These are phyloP conservation scores for Orgyia antiqua DNA, from an alignment of 2,888 invertebrate genomes.

Conservation along the genomic window DNA sequence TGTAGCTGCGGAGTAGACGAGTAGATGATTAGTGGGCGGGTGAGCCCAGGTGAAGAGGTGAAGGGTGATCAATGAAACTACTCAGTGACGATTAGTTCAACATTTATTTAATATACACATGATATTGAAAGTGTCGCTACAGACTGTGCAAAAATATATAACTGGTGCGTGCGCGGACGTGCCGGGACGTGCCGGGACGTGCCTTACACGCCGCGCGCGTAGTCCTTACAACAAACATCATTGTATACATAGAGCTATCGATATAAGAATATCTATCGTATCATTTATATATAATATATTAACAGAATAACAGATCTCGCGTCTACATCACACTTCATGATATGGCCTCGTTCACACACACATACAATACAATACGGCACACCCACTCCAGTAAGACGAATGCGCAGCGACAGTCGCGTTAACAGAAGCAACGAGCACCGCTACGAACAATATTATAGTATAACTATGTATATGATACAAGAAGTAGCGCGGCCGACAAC, in stretches of 20 bases:
- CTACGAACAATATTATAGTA: conserved; percentile 6
- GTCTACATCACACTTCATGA: conserved; percentile 50
- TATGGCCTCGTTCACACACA: conserved; percentile 52
- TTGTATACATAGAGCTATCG: conserved; percentile 48
- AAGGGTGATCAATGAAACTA: conserved; percentile 20
- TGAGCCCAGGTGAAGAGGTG: too few species aligned
- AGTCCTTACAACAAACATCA: conserved; percentile 36
- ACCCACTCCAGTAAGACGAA: not conserved
- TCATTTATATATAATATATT: too few species aligned
- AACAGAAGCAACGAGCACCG: conserved; percentile 16
- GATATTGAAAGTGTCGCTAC: conserved; percentile 46
- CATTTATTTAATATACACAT: conserved; percentile 67
- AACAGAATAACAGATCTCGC: conserved; percentile 40
- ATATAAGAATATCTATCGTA: conserved; percentile 42
- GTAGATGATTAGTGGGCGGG: too few species aligned
- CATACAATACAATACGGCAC: conserved; percentile 9
- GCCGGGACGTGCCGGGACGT: conserved; percentile 17
- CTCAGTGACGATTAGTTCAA: conserved; percentile 51
- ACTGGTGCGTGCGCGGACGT: conserved; percentile 47
- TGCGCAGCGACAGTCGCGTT: not conserved
- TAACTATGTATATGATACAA: conserved; percentile 3
- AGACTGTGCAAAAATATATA: conserved; percentile 69
- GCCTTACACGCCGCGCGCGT: too few species aligned
- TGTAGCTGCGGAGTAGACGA: too few species aligned
- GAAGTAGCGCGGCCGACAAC: not conserved